A percentile compares a stretch with the other conserved stretches of the same genome.
Evolutionary conservation across 2,113 vertebrate genomes (phyloP).

Genomic region (Spheniscus mendiculus): DNA sequence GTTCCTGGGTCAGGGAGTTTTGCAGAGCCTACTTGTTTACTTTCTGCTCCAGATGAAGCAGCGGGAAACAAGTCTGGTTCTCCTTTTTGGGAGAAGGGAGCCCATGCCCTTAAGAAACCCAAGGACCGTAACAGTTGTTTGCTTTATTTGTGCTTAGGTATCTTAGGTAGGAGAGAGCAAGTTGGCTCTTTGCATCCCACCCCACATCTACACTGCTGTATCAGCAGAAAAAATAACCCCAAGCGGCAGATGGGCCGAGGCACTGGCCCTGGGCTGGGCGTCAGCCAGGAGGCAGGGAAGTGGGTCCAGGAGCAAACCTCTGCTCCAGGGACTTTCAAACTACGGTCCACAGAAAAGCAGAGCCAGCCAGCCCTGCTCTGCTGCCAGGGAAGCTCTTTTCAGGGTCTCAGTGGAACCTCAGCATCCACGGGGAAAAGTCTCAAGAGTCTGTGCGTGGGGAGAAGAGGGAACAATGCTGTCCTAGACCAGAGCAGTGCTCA

Average conservation of each 20-base stretch:
- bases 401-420: neutral
- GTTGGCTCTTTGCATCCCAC: neutral
- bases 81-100: neutral
- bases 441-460: fast-evolving
- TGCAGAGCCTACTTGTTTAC: neutral
- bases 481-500: neutral
- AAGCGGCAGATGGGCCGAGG: neutral
- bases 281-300: neutral
- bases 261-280: neutral
- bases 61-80: neutral
- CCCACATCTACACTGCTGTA: neutral
- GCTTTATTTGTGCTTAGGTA: neutral
- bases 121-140: fast-evolving
- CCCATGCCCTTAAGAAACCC: neutral
- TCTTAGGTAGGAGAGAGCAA: neutral
- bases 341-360: neutral
- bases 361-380: neutral
- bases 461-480: fast-evolving
- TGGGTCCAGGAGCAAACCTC: fast-evolving
- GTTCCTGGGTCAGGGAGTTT: neutral
- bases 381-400: neutral
- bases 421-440: neutral
- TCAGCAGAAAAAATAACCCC: neutral
- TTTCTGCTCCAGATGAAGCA: neutral
- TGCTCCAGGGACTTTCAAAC: neutral